phyloP scores from a whole-genome alignment of 2,113 vertebrate species.

The Podiceps cristatus region DNA sequence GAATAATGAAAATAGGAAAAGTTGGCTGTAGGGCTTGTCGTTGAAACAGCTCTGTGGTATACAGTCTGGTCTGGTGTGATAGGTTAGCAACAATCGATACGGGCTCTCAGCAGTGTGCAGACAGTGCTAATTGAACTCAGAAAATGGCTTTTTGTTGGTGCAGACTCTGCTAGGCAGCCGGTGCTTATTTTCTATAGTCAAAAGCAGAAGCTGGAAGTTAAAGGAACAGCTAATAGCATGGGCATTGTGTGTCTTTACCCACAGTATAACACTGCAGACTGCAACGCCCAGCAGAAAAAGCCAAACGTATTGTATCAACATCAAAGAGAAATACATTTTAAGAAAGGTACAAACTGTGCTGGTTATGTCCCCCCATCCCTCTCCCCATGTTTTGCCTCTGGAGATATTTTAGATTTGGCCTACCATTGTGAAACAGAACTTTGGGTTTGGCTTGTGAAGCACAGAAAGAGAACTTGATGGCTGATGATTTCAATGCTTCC shows the following conservation, averaged over 20 bases:
- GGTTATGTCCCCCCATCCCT: not conserved
- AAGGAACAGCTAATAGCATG: not conserved
- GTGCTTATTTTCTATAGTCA: not conserved
- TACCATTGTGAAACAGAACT: not conserved
- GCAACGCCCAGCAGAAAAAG: not conserved
- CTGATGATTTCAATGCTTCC: not conserved
- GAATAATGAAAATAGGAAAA: not conserved
- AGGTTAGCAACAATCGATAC: constrained; percentile 29
- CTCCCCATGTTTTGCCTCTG: not conserved
- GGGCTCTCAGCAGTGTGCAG: constrained; percentile 59
- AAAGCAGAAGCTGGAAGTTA: constrained; percentile 1
- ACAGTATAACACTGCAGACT: not conserved
- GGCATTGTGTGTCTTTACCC: not conserved
- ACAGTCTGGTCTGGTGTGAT: not conserved
- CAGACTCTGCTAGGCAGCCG: not conserved
- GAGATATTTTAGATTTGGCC: not conserved
- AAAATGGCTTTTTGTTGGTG: not conserved
- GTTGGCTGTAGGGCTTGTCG: not conserved
- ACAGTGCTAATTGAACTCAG: constrained; percentile 75
- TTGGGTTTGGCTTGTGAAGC: not conserved
- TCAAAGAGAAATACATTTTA: not conserved
- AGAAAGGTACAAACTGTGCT: not conserved
- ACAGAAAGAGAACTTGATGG: not conserved
- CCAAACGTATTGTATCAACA: not conserved
- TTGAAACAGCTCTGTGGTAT: constrained; percentile 24